Conservation (phyloP, 2,888 invertebrate species). For the Dioctria rufipes region DNA sequence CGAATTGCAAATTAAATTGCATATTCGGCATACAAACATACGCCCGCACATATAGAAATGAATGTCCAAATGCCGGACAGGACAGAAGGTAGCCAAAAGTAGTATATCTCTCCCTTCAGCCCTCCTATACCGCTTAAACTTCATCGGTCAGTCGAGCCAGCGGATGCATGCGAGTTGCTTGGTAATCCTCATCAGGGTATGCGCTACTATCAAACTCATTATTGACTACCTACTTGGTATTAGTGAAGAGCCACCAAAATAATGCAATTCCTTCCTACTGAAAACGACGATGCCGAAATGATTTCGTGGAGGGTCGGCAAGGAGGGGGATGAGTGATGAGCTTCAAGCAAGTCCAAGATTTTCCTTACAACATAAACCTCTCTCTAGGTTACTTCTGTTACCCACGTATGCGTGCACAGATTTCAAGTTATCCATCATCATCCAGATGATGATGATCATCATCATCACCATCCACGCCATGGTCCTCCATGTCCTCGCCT, state of each 20-base stretch:
- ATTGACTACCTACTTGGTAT: constrained; percentile 27
- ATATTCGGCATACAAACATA: constrained; percentile 59
- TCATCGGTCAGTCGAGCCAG: background rate
- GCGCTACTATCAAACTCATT: constrained; percentile 40
- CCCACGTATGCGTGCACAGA: constrained; percentile 42
- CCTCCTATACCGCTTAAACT: background rate
- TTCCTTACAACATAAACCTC: background rate
- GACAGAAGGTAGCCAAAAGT: constrained; percentile 14
- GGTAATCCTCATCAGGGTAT: background rate
- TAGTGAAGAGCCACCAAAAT: constrained; percentile 37
- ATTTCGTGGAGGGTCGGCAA: too few relatives aligned
- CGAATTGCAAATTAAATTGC: constrained; percentile 64
- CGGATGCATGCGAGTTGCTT: background rate
- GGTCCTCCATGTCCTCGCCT: background rate
- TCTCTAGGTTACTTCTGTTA: background rate
- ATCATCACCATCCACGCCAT: background rate
- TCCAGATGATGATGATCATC: background rate
- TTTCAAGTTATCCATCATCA: constrained; percentile 33
- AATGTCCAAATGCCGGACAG: constrained; percentile 24
- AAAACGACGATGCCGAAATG: too few relatives aligned
- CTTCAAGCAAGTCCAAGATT: constrained; percentile 43
- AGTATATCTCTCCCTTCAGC: background rate
- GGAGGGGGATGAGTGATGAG: background rate
- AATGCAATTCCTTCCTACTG: background rate
- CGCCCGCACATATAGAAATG: constrained; percentile 2